Percentiles rank a stretch among this genome's conserved stretches.
phyloP scores from a whole-genome alignment of 2,113 vertebrate species.

The Ellobius talpinus region DNA sequence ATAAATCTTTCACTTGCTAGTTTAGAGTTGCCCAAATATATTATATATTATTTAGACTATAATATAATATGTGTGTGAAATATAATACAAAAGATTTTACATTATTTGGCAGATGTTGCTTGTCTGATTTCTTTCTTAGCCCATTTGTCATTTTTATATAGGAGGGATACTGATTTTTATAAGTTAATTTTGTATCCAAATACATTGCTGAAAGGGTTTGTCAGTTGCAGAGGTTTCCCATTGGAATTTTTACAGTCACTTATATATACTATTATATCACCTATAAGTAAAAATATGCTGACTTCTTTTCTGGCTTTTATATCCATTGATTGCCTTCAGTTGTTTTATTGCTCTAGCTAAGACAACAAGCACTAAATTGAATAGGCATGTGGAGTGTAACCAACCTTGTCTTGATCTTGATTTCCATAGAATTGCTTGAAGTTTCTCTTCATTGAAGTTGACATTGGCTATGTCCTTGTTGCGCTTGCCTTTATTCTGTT shows the following conservation, averaged over 20 bases:
- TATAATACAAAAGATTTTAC: no score
- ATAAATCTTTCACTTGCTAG: no score
- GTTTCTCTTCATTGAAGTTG: background rate
- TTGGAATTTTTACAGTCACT: background rate
- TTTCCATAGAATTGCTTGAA: background rate
- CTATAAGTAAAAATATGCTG: background rate
- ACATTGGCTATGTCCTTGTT: background rate
- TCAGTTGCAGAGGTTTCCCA: background rate
- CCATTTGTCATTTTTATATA: no score
- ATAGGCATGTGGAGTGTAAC: background rate
- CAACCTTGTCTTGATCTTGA: background rate
- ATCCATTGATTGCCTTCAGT: background rate
- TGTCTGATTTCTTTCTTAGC: no score
- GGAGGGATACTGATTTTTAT: no score
- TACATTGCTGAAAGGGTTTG: background rate
- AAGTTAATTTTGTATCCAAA: background rate
- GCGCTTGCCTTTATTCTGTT: background rate
- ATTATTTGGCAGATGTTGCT: no score
- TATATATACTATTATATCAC: background rate
- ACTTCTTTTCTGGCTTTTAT: background rate
- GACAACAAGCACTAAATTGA: background rate
- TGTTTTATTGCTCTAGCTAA: background rate
- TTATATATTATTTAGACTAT: no score
- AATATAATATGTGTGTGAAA: no score
- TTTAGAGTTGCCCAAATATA: no score